phyloP scores from a whole-genome alignment of 2,888 invertebrate genomes.

The Parnassius orleans region DNA sequence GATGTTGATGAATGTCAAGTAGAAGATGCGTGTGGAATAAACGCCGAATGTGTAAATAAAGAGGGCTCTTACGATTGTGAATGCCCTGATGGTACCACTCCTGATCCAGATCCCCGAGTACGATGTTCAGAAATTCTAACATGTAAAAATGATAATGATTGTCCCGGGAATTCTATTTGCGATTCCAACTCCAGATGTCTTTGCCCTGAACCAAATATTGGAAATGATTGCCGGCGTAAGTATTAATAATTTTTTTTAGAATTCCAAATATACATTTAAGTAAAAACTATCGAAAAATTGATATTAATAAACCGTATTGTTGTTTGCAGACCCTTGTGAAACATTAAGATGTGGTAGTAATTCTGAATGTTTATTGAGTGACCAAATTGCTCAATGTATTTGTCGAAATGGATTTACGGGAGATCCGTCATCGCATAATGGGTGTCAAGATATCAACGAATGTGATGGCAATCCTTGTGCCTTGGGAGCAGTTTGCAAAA shows the following conservation, averaged over 20 bases:
- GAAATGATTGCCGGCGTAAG: slow-evolving; percentile 95
- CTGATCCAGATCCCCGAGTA: slow-evolving; percentile 91
- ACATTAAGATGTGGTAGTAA: slow-evolving; percentile 91
- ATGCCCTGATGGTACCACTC: slow-evolving; percentile 90
- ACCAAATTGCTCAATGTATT: slow-evolving; percentile 90
- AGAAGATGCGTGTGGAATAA: slow-evolving; percentile 87
- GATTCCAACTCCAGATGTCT: slow-evolving; percentile 88
- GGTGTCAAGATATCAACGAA: slow-evolving; percentile 94
- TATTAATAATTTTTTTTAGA: slow-evolving; percentile 34
- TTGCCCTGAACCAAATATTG: slow-evolving; percentile 95
- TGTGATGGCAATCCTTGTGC: slow-evolving; percentile 91
- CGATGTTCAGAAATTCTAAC: slow-evolving; percentile 91
- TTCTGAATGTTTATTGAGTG: slow-evolving; percentile 92
- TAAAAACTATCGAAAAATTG: too few relatives aligned
- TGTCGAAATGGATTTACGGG: slow-evolving; percentile 92
- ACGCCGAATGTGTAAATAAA: slow-evolving; percentile 89
- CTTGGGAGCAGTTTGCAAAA: slow-evolving; percentile 92
- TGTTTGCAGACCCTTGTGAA: slow-evolving; percentile 92
- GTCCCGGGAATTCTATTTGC: slow-evolving; percentile 94
- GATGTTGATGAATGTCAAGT: slow-evolving; percentile 92
- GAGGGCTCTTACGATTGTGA: slow-evolving; percentile 89
- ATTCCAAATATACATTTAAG: too few relatives aligned
- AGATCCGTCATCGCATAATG: slow-evolving; percentile 81
- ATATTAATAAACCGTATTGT: slow-evolving; percentile 5
- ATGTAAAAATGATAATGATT: slow-evolving; percentile 87